A percentile compares a stretch with the other conserved stretches of the same genome.
phyloP scores from a whole-genome alignment of 2,888 invertebrate genomes.

The Protonemura montana region DNA sequence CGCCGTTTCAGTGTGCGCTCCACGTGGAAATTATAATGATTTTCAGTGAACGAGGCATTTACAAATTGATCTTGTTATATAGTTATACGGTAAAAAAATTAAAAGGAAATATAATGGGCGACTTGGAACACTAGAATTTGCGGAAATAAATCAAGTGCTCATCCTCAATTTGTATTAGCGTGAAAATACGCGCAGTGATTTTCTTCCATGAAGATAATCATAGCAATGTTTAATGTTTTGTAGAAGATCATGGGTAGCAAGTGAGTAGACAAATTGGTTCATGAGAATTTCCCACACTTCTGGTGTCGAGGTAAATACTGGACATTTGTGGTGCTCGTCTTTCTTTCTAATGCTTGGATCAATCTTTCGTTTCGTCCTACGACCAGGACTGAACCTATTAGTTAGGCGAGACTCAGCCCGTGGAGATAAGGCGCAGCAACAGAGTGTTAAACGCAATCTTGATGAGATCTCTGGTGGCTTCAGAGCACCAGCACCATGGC shows the following conservation, averaged over 20 bases:
- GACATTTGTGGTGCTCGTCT: neutral
- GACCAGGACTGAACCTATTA: conserved; percentile 9
- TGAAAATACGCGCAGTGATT: neutral
- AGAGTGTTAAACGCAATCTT: conserved; percentile 32
- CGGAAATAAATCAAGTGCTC: neutral
- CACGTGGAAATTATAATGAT: too few relatives aligned
- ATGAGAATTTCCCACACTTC: neutral
- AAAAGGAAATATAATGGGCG: neutral
- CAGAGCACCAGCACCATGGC: neutral
- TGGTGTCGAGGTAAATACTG: neutral
- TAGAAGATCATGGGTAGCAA: neutral
- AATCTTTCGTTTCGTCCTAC: neutral
- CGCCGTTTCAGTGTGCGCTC: neutral
- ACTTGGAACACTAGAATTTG: neutral
- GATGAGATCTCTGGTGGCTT: conserved; percentile 29
- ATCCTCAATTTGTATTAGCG: neutral
- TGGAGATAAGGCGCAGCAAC: neutral
- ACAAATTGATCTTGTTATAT: neutral
- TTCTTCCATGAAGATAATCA: too few relatives aligned
- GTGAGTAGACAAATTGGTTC: neutral
- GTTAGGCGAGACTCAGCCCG: neutral
- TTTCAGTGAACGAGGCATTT: neutral
- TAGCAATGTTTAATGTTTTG: neutral
- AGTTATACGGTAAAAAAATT: neutral
- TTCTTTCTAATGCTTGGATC: neutral